Conservation (phyloP, 1,140 invertebrate genomes). For the Hormaphis cornu region DNA sequence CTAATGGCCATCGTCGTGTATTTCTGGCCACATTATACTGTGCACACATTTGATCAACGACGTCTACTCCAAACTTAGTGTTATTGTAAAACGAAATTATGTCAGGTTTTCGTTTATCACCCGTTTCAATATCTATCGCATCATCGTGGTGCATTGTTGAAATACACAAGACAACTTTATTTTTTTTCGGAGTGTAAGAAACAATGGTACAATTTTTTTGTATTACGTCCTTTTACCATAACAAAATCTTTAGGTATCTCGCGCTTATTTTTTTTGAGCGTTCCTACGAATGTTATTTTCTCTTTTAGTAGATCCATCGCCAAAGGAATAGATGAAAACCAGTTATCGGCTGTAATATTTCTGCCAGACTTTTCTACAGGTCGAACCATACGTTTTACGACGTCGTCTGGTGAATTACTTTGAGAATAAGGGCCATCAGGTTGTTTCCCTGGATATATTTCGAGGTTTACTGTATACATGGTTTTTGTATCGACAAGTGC, state of each 20-base stretch:
- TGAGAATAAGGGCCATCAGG: conserved; percentile 37
- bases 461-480: conserved; percentile 40
- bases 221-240: conserved; percentile 10
- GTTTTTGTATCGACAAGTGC: conserved; percentile 39
- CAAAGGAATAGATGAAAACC: conserved; percentile 39
- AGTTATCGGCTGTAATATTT: conserved; percentile 42
- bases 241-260: conserved; percentile 40
- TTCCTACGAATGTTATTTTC: conserved; percentile 37
- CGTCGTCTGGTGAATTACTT: not conserved
- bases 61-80: conserved; percentile 42
- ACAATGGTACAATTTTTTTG: conserved; percentile 27
- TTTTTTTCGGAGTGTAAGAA: conserved; percentile 34
- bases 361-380: conserved; percentile 37
- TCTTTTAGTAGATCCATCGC: conserved; percentile 37
- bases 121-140: conserved; percentile 36
- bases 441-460: conserved; percentile 41
- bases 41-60: conserved; percentile 39
- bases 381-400: conserved; percentile 30
- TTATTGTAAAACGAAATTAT: conserved; percentile 42
- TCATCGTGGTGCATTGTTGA: conserved; percentile 37
- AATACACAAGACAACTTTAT: conserved; percentile 39
- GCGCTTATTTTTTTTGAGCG: conserved; percentile 42
- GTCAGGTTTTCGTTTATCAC: conserved; percentile 39
- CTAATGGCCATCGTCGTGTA: conserved; percentile 39
- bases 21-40: conserved; percentile 35